These are phyloP conservation scores for Iselma pallidipennis DNA, from an alignment of 2,888 invertebrate species.

Conservation along the genomic window DNA sequence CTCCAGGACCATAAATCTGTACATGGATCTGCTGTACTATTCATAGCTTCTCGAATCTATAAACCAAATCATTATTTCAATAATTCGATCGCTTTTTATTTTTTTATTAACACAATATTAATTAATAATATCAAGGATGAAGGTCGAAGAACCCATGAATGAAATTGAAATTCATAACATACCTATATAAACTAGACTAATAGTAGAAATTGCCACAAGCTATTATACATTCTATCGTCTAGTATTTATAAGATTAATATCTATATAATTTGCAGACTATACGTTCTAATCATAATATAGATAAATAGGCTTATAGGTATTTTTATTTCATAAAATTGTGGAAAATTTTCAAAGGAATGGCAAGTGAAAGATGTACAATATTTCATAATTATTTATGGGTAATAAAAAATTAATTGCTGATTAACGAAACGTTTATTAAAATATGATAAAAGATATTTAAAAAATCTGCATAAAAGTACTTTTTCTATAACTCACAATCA, in stretches of 20 bases:
- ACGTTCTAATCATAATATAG: too few relatives aligned
- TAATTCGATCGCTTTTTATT: too few relatives aligned
- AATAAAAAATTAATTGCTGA: not conserved
- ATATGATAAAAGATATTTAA: too few relatives aligned
- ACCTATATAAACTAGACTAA: not conserved
- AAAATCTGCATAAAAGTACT: too few relatives aligned
- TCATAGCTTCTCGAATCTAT: constrained; percentile 57
- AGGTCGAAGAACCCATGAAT: not conserved
- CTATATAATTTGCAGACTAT: too few relatives aligned
- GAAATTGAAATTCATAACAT: not conserved
- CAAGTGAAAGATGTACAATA: not conserved
- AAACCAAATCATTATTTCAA: too few relatives aligned
- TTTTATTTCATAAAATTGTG: not conserved
- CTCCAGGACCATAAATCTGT: constrained; percentile 57
- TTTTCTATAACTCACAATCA: too few relatives aligned
- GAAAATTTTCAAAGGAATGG: not conserved
- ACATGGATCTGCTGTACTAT: constrained; percentile 57
- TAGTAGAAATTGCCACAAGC: not conserved
- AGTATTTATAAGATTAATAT: too few relatives aligned
- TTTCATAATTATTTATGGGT: not conserved
- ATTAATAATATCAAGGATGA: not conserved
- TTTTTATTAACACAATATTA: too few relatives aligned
- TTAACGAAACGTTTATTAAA: not conserved
- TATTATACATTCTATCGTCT: too few relatives aligned
- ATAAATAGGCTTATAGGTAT: too few relatives aligned